Conservation (phyloP, 2,888 invertebrate genomes). For the Ceriagrion tenellum region DNA sequence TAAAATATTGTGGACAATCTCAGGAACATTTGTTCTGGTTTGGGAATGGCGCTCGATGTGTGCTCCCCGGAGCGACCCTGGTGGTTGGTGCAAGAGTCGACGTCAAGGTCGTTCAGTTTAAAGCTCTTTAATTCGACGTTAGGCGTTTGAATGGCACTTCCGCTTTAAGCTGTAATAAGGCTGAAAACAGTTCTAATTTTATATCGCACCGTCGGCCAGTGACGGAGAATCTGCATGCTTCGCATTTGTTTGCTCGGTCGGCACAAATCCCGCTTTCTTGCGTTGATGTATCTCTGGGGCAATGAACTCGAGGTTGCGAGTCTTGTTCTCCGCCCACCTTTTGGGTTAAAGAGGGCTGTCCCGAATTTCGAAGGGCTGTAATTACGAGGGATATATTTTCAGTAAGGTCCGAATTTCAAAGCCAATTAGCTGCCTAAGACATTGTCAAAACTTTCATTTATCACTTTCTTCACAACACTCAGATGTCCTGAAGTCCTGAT, state of each 20-base stretch:
- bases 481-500: no score
- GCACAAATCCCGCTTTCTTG: neutral
- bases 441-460: no score
- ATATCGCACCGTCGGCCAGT: neutral
- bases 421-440: no score
- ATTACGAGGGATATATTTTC: no score
- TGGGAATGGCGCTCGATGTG: no score
- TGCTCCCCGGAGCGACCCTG: neutral
- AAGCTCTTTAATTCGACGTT: neutral
- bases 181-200: neutral
- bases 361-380: no score
- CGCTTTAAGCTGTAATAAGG: constrained; percentile 43
- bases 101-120: constrained; percentile 42
- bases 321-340: neutral
- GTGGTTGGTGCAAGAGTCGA: no score
- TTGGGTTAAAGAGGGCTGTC: constrained; percentile 14
- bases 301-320: neutral
- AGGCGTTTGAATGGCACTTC: constrained; percentile 21
- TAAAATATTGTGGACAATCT: no score
- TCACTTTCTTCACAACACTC: no score
- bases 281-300: neutral
- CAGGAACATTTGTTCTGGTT: no score
- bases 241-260: neutral
- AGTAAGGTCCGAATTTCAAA: no score
- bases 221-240: neutral